Conservation (phyloP, 2,888 invertebrate species). For the Malacosoma neustria region DNA sequence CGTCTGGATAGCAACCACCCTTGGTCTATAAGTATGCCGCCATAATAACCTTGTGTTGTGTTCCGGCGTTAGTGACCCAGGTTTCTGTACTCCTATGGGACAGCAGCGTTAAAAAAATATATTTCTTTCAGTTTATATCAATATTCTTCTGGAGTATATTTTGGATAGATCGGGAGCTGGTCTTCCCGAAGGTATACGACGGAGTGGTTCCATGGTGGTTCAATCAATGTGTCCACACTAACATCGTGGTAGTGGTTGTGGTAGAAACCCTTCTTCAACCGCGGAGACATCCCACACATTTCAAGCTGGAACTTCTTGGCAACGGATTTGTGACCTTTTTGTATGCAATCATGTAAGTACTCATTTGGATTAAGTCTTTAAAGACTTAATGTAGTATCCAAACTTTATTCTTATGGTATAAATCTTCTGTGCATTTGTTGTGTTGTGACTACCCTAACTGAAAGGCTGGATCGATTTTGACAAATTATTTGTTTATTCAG, state of each 20-base stretch:
- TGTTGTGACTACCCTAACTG: too few relatives aligned
- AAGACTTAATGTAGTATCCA: too few relatives aligned
- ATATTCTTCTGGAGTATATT: conserved; percentile 72
- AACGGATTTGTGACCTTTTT: conserved; percentile 24
- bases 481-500: too few relatives aligned
- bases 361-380: too few relatives aligned
- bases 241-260: conserved; percentile 58
- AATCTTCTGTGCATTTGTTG: too few relatives aligned
- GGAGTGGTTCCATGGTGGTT: conserved; percentile 71
- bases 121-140: conserved; percentile 59
- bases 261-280: conserved; percentile 59
- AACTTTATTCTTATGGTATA: too few relatives aligned
- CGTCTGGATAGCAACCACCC: too few relatives aligned
- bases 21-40: too few relatives aligned
- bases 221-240: conserved; percentile 76
- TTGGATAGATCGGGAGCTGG: conserved; percentile 70
- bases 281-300: conserved; percentile 35
- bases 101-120: not conserved
- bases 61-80: too few relatives aligned
- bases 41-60: too few relatives aligned
- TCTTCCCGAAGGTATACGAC: conserved; percentile 69
- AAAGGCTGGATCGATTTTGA: too few relatives aligned
- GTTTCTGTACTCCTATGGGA: too few relatives aligned
- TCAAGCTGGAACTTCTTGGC: conserved; percentile 32
- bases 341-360: conserved; percentile 58